Conservation (phyloP, 2,888 invertebrate genomes). For the Nomada lathburiana region DNA sequence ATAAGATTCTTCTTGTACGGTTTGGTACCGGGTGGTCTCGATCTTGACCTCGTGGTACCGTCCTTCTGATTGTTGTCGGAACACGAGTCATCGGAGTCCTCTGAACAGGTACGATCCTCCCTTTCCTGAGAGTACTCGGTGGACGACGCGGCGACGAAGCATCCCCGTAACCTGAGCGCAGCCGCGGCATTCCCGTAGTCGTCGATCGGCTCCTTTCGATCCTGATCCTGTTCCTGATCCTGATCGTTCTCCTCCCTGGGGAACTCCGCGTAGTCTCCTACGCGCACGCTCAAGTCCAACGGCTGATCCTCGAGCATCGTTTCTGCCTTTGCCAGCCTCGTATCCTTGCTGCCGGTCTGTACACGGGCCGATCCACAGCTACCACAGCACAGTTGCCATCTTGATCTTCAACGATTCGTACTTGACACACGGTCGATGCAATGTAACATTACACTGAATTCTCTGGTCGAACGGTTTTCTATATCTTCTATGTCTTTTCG, state of each 20-base stretch:
- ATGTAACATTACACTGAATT: conserved; percentile 46
- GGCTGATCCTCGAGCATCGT: conserved; percentile 88
- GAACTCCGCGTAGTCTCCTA: conserved; percentile 81
- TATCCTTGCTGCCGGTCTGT: conserved; percentile 22
- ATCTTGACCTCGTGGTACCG: conserved; percentile 84
- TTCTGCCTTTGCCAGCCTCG: conserved; percentile 12
- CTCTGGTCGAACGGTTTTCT: background rate
- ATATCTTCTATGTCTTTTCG: background rate
- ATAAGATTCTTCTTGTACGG: conserved; percentile 96
- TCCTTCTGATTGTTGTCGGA: conserved; percentile 87
- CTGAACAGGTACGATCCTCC: conserved; percentile 88
- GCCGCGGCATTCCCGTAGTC: conserved; percentile 84
- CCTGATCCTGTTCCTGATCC: conserved; percentile 72
- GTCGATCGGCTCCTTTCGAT: conserved; percentile 70
- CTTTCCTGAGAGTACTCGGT: conserved; percentile 82
- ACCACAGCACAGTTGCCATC: conserved; percentile 66
- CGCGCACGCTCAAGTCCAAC: conserved; percentile 90
- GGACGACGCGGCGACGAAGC: conserved; percentile 67
- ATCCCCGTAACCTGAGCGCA: conserved; percentile 83
- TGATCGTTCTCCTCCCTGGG: conserved; percentile 82
- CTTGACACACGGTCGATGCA: conserved; percentile 30
- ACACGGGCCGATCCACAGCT: conserved; percentile 46
- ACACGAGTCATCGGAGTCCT: conserved; percentile 93
- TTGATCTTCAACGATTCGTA: conserved; percentile 37
- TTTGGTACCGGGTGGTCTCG: conserved; percentile 83